These are phyloP conservation scores for Caenorhabditis sulstoni DNA, from an alignment of 2,888 invertebrate species.

Conservation along the genomic window DNA sequence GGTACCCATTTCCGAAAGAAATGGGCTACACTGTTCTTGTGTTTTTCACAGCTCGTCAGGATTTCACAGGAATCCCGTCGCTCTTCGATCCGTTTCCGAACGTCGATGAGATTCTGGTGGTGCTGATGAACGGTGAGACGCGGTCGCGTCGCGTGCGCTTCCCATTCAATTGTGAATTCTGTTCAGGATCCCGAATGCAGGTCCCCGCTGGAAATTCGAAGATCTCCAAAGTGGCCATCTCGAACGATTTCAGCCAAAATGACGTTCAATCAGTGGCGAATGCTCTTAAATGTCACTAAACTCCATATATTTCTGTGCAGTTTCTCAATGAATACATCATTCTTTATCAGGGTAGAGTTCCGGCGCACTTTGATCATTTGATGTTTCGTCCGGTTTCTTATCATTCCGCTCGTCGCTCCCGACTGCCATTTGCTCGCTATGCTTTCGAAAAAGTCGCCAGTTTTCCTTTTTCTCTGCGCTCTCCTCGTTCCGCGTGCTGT, in stretches of 20 bases:
- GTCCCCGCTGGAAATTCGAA: neutral
- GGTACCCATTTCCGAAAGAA: constrained; percentile 4
- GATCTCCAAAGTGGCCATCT: neutral
- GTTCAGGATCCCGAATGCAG: constrained; percentile 5
- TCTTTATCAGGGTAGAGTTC: neutral
- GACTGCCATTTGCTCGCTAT: too few relatives aligned
- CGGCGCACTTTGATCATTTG: neutral
- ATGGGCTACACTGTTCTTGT: constrained; percentile 11
- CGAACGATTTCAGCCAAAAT: constrained; percentile 7
- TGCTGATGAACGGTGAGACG: constrained; percentile 5
- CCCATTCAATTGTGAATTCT: too few relatives aligned
- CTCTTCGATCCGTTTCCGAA: neutral
- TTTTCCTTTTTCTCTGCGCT: neutral
- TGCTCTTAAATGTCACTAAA: constrained; percentile 19
- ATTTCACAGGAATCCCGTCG: constrained; percentile 14
- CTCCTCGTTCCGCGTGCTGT: neutral
- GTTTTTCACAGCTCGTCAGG: constrained; percentile 17
- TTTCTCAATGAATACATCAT: neutral
- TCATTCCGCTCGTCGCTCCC: neutral
- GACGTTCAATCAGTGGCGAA: constrained; percentile 13
- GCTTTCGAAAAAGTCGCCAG: too few relatives aligned
- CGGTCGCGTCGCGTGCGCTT: too few relatives aligned
- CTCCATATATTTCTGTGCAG: too few relatives aligned
- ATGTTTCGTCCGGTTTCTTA: neutral
- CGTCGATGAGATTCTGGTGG: constrained; percentile 16